Conservation (phyloP, 1,140 invertebrate genomes). For the Scaptomyza graminum region DNA sequence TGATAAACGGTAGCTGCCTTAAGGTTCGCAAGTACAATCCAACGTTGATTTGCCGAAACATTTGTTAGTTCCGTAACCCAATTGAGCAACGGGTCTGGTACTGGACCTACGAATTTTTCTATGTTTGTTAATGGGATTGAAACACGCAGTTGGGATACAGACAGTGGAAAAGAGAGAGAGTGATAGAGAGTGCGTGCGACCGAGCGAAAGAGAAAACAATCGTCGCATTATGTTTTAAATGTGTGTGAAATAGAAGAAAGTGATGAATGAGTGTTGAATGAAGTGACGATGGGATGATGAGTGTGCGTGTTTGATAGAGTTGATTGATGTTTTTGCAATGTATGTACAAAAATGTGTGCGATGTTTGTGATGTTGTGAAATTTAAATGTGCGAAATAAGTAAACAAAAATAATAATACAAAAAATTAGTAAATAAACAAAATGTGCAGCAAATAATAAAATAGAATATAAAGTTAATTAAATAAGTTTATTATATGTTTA, state of each 20-base stretch:
- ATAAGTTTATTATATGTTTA: not conserved
- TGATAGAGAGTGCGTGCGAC: constrained; percentile 3
- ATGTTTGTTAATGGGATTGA: constrained; percentile 80
- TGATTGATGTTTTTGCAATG: not conserved
- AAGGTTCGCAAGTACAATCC: constrained; percentile 92
- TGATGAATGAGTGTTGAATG: constrained; percentile 1
- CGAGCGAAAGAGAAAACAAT: constrained; percentile 8
- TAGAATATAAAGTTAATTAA: constrained; percentile 19
- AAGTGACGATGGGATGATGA: constrained; percentile 2
- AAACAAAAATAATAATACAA: constrained; percentile 41
- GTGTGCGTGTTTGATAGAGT: constrained; percentile 2
- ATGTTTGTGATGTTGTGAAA: constrained; percentile 10
- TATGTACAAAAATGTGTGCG: constrained; percentile 12
- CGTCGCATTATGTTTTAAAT: not conserved
- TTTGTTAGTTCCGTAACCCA: constrained; percentile 96
- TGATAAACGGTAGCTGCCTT: constrained; percentile 98
- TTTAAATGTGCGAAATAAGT: constrained; percentile 55
- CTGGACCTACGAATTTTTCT: constrained; percentile 88
- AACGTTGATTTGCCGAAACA: constrained; percentile 91
- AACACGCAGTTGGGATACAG: constrained; percentile 31
- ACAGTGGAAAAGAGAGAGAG: constrained; percentile 10
- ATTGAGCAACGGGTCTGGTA: constrained; percentile 91
- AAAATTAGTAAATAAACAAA: constrained; percentile 39
- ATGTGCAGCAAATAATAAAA: constrained; percentile 30
- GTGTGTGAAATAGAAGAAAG: no score